Base-by-base conservation (phyloP, 1,140 invertebrate genomes). In the Andrena cerasifolii region DNA sequence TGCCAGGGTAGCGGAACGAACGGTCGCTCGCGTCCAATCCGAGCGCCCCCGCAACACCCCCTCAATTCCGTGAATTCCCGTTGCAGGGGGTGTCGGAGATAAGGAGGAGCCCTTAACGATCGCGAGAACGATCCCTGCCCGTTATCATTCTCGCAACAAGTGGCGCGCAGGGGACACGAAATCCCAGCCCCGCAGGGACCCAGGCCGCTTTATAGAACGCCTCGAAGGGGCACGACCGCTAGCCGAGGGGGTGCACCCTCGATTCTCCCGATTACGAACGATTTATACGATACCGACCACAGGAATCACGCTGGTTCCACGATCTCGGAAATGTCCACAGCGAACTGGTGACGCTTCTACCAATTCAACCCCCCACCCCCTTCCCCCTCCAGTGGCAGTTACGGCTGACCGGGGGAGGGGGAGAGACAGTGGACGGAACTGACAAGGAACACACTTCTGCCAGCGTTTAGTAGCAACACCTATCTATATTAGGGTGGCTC, bases 81-180 rank as follows among this genome's bases (percentile, higher is more conserved):
- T 14, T 24, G 51, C 51, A 51, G 14, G 21, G n/a, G 2, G 2
- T 24, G 49, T n/a, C 49, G 14, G 7, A 51, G 49, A 51, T 51
- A 51, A 51, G 58, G 54, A 54, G 65, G 63, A 61, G 49, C 73
- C 78, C 78, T 47, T 72, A 76, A 80, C 78, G 73, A 79, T 79
- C 72, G 53, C 61, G 53, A 43, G 49, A 79, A 73, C 77, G 62
- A 79, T 75, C 73, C 74, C 53, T 65, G 36, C 31, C 61, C 75
- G 71, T 80, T 78, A 80, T 80, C 67, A 80, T 80, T 80, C 78
- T 80, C 78, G 79, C 79, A 80, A 80, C 79, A 80, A 80, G 79
- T 79, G 80, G 80, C 62, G 63, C 43, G 0, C 73, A 43, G 8
- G 53, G 53, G 58, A 33, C 59, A 49, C 21, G 26, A 45, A 61